Conservation (phyloP, 2,113 vertebrate genomes). For the Blennius ocellaris region DNA sequence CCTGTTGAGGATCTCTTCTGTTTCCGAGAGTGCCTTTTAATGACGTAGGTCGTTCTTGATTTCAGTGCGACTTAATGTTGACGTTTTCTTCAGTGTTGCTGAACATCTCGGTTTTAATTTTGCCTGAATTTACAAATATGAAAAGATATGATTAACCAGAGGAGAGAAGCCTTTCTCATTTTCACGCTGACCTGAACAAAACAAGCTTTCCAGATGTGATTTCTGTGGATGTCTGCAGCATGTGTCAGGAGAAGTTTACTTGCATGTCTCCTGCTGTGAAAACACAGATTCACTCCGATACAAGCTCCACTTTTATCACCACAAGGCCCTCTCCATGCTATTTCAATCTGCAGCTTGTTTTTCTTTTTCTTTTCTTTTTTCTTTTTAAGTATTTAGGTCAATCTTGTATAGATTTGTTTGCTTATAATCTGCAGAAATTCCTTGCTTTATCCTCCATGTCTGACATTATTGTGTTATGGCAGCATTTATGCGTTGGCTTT, state of each 20-base stretch:
- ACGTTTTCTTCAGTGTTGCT: too few relatives aligned
- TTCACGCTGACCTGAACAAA: conserved; percentile 46
- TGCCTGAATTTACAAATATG: conserved; percentile 33
- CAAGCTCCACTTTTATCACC: not conserved
- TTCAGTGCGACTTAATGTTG: too few relatives aligned
- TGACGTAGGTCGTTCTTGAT: too few relatives aligned
- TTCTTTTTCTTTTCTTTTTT: not conserved
- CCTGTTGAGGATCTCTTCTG: too few relatives aligned
- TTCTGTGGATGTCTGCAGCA: conserved; percentile 33
- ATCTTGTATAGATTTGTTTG: not conserved
- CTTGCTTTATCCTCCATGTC: not conserved
- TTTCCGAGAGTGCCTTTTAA: too few relatives aligned
- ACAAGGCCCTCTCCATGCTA: not conserved
- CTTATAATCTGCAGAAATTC: not conserved
- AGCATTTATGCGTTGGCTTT: not conserved
- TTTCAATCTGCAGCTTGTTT: not conserved
- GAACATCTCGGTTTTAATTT: conserved; percentile 44
- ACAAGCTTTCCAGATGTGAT: conserved; percentile 15
- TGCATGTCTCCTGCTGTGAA: conserved; percentile 36
- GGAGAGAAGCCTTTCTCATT: conserved; percentile 29
- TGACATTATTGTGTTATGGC: conserved; percentile 1
- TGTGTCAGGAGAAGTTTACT: conserved; percentile 42
- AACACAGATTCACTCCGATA: conserved; percentile 29
- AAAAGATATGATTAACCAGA: conserved; percentile 51
- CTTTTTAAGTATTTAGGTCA: not conserved